These are phyloP conservation scores for Zeuzera pyrina DNA, from an alignment of 2,888 invertebrate genomes.

Conservation along the genomic window DNA sequence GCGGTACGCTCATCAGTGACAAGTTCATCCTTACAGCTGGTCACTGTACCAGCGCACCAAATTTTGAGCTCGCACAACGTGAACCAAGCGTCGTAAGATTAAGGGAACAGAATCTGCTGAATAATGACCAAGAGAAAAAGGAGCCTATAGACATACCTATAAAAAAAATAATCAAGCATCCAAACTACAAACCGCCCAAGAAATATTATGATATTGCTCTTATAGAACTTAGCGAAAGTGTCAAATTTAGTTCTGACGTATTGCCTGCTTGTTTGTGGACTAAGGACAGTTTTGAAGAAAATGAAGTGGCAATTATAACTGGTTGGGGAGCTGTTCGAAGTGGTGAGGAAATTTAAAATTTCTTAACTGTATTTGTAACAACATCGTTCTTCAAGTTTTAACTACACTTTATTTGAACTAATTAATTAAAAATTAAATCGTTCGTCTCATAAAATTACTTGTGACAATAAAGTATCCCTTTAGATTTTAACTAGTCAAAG, in stretches of 20 bases:
- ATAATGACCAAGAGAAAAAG: background rate
- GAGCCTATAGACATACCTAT: constrained; percentile 28
- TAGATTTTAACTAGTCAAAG: too few relatives aligned
- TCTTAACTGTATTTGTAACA: too few relatives aligned
- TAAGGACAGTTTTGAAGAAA: constrained; percentile 20
- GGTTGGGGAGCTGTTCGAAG: constrained; percentile 75
- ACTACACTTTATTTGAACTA: too few relatives aligned
- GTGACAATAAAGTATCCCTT: too few relatives aligned
- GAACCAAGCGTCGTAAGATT: constrained; percentile 33
- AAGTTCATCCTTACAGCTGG: constrained; percentile 3
- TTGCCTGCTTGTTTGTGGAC: constrained; percentile 69
- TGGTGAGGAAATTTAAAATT: too few relatives aligned
- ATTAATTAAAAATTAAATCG: too few relatives aligned
- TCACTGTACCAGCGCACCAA: background rate
- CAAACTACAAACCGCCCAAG: constrained; percentile 43
- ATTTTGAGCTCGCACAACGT: constrained; percentile 17
- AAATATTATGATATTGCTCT: constrained; percentile 74
- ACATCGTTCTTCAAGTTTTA: too few relatives aligned
- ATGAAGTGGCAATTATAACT: constrained; percentile 50
- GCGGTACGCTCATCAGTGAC: constrained; percentile 3
- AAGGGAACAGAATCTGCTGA: background rate
- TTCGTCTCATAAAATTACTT: too few relatives aligned
- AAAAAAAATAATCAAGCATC: constrained; percentile 41
- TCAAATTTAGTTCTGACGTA: constrained; percentile 16
- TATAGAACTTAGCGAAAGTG: constrained; percentile 37